Evolutionary conservation across 2,113 vertebrate genomes (phyloP), one percentile per base, ranked within the genome.

Genomic region (Tragelaphus buxtoni): DNA sequence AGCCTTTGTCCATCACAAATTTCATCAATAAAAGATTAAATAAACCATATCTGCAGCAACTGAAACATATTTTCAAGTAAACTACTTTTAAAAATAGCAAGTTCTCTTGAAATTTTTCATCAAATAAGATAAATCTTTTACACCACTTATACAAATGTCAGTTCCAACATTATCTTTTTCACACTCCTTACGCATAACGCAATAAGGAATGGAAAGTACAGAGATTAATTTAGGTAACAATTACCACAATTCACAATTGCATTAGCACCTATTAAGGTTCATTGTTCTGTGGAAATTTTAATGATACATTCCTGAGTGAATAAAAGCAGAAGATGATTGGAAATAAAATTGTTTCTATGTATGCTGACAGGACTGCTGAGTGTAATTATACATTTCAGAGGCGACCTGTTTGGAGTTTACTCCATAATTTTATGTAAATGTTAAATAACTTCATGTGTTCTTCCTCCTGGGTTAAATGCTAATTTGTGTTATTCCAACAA

Each of bases 161-260:
- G 11, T 89, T 97, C 97, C 86, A 97, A 22, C 91, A 97, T 97
- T 98, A 98, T 97, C 96, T 98, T 99, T 98, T 98, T 97, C 97
- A 98, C 63, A 97, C 72, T 98, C 53, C 7, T 98, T 97, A 98
- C 96, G 81, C 96, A 98, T 72, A 97, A 94, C 93, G 82, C 94
- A 98, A 97, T 79, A 97, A 97, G 88, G 92, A 98, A 98, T 49
- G 90, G 97, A 98, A 98, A 98, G 98, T 97, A 98, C 95, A 97
- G 97, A 98, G 98, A 98, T 98, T 98, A 98, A 98, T 99, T 99
- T 99, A 98, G 97, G 98, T 98, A 98, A 99, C 98, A 99, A 99
- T 98, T 98, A 98, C 97, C 96, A 98, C 96, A 98, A 99, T 98
- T 98, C 98, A 98, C 98, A 98, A 98, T 98, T 98, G 92, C 98